Evolutionary conservation across 2,113 vertebrate species (phyloP).

Genomic region (Mesitornis unicolor): DNA sequence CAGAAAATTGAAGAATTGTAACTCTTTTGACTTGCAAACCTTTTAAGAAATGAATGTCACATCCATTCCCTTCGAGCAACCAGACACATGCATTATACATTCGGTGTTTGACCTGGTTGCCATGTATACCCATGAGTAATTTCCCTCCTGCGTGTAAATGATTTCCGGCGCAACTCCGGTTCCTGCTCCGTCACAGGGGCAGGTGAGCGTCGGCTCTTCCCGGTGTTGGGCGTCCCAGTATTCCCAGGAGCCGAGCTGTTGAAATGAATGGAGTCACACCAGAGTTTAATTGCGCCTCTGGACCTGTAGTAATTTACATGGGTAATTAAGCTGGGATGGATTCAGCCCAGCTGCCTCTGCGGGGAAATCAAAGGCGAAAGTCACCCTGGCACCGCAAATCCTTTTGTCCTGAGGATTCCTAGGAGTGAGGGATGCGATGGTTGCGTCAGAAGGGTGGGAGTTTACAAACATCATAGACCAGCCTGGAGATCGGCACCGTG

Average conservation of each 20-base stretch:
- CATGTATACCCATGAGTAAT: not conserved
- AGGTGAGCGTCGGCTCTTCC: not conserved
- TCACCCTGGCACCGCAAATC: not conserved
- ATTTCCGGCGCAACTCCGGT: not conserved
- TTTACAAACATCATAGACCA: constrained; percentile 1
- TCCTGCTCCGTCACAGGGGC: not conserved
- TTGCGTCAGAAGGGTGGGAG: constrained; percentile 27
- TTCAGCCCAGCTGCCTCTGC: not conserved
- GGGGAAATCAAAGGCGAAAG: not conserved
- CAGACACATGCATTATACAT: not conserved
- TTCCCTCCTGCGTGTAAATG: not conserved
- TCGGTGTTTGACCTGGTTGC: not conserved
- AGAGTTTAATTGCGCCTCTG: not conserved
- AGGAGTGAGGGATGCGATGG: not conserved
- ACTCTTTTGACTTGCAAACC: not conserved
- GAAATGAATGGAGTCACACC: not conserved
- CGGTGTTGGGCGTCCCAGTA: fast-evolving
- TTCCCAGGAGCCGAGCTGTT: not conserved
- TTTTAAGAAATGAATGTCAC: not conserved
- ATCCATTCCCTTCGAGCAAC: not conserved
- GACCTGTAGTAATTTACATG: not conserved
- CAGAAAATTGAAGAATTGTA: not conserved
- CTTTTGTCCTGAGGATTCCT: not conserved
- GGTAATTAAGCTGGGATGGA: not conserved
- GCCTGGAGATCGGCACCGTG: not conserved